These are phyloP conservation scores for Babylonia areolata DNA, from an alignment of 1,140 invertebrate species.

Conservation along the genomic window DNA sequence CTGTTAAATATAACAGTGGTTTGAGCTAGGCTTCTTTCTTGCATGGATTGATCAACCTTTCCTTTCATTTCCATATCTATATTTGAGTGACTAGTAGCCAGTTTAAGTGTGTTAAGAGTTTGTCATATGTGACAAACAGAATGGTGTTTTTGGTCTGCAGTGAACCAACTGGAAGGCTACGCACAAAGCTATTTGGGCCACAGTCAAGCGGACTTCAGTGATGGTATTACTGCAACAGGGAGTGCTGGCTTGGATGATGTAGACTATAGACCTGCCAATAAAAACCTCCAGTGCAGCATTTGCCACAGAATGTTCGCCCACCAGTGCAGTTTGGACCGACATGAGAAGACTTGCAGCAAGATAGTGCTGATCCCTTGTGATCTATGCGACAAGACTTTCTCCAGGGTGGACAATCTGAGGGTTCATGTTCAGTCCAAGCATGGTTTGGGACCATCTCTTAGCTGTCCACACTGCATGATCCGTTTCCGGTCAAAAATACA, in stretches of 20 bases:
- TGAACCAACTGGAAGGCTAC: conserved; percentile 14
- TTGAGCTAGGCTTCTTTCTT: background rate
- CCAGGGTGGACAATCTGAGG: conserved; percentile 16
- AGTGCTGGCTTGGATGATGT: background rate
- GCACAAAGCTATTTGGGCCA: conserved; percentile 14
- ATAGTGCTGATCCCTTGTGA: conserved; percentile 29
- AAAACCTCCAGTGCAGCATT: background rate
- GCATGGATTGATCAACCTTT: conserved; percentile 10
- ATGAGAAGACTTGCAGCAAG: conserved; percentile 14
- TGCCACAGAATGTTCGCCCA: conserved; percentile 17
- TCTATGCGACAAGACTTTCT: conserved; percentile 32
- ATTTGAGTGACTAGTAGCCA: background rate
- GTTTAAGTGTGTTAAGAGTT: background rate
- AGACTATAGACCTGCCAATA: background rate
- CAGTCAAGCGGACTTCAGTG: background rate
- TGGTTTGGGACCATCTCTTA: conserved; percentile 21
- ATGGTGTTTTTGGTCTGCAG: conserved; percentile 19
- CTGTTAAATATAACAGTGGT: too few species aligned
- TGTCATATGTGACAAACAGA: background rate
- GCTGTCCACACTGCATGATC: conserved; percentile 17
- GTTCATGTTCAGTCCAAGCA: conserved; percentile 29
- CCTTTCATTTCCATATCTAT: background rate
- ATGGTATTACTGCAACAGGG: background rate
- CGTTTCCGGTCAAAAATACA: conserved; percentile 29
- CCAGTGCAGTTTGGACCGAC: conserved; percentile 15